Conservation (phyloP, 2,113 vertebrate genomes). For the Scomber scombrus region DNA sequence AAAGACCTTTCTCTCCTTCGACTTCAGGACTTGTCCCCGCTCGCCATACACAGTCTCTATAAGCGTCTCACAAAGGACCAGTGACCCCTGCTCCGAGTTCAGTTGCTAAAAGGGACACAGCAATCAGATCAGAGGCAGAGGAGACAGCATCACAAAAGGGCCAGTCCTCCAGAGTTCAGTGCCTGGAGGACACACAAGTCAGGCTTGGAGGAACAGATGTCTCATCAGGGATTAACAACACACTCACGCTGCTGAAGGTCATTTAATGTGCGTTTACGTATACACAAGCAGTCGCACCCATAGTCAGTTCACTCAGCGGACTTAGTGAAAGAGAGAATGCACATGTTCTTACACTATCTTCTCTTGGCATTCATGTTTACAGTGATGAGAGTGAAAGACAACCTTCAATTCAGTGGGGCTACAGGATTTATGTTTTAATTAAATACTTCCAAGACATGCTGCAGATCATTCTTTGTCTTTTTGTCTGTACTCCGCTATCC, state of each 20-base stretch:
- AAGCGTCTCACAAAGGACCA: conserved; percentile 94
- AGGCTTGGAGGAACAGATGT: conserved; percentile 50
- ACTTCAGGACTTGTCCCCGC: conserved; percentile 95
- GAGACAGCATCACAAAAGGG: conserved; percentile 63
- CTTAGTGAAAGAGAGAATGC: neutral
- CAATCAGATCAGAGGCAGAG: conserved; percentile 64
- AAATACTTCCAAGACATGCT: neutral
- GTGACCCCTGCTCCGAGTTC: conserved; percentile 91
- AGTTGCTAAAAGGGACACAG: conserved; percentile 79
- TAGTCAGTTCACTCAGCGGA: neutral
- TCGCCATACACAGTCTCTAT: conserved; percentile 94
- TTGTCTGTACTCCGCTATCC: neutral
- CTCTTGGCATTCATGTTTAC: conserved; percentile 9
- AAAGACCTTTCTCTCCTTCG: conserved; percentile 95
- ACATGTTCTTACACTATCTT: neutral
- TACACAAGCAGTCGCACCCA: conserved; percentile 1
- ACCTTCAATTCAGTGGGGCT: neutral
- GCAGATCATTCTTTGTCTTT: neutral
- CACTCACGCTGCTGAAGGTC: conserved; percentile 63
- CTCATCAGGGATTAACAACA: conserved; percentile 68
- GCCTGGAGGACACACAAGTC: conserved; percentile 58
- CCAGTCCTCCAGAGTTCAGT: conserved; percentile 53
- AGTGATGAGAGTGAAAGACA: conserved; percentile 1
- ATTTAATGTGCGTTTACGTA: conserved; percentile 18
- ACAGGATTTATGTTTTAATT: neutral